Conservation (phyloP, 2,113 vertebrate species). For the Trinectes maculatus region DNA sequence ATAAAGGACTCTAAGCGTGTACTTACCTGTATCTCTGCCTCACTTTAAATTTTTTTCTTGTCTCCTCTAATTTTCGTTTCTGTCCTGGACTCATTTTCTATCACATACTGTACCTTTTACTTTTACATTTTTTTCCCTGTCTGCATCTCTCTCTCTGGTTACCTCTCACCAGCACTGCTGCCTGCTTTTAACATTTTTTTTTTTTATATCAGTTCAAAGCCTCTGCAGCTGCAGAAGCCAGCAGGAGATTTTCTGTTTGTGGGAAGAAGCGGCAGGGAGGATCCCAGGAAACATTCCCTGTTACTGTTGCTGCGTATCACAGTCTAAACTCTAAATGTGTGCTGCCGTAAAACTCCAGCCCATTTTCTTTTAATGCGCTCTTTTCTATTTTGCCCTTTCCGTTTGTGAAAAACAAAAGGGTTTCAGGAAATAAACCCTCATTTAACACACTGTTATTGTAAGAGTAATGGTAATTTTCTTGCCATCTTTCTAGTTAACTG, state of each 20-base stretch:
- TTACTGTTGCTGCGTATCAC: slow-evolving; percentile 60
- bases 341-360: slow-evolving; percentile 44
- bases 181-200: slow-evolving; percentile 59
- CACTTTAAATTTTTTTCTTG: slow-evolving; percentile 1
- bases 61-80: slow-evolving; percentile 42
- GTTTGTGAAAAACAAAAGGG: slow-evolving; percentile 31
- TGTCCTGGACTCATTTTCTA: slow-evolving; percentile 40
- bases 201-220: slow-evolving; percentile 77
- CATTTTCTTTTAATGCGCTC: slow-evolving; percentile 53
- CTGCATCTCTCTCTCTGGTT: slow-evolving; percentile 49
- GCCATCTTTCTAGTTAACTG: slow-evolving; percentile 19
- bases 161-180: slow-evolving; percentile 60
- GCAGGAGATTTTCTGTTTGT: slow-evolving; percentile 77
- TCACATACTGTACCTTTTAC: slow-evolving; percentile 59
- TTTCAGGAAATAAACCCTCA: slow-evolving; percentile 30
- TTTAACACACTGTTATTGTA: slow-evolving; percentile 33
- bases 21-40: background rate
- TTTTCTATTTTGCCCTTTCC: slow-evolving; percentile 40
- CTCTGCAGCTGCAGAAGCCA: slow-evolving; percentile 65
- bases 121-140: slow-evolving; percentile 36
- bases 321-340: slow-evolving; percentile 61
- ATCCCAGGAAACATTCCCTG: slow-evolving; percentile 71
- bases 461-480: slow-evolving; percentile 23
- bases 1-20: background rate
- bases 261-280: slow-evolving; percentile 62